Evolutionary conservation across 1,140 invertebrate genomes (phyloP).

Genomic region (Penaeus japonicus): DNA sequence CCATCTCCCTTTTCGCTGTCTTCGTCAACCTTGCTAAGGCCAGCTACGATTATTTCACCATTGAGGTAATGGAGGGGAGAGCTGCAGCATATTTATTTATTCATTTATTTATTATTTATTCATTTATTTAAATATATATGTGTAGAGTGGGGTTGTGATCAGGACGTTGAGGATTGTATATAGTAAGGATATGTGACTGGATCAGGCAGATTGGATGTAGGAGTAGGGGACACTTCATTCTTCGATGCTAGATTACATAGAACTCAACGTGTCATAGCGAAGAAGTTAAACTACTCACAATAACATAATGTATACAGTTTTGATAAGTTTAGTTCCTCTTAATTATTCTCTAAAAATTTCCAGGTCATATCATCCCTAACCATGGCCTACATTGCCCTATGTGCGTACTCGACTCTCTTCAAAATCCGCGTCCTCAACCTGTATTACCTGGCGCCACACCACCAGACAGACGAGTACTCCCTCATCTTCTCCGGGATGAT

Average conservation of each 20-base stretch:
- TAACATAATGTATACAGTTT: background rate
- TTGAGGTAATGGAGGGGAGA: constrained; percentile 76
- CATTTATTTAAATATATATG: too few relatives aligned
- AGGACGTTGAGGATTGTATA: too few relatives aligned
- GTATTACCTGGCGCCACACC: constrained; percentile 95
- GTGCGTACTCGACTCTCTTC: constrained; percentile 97
- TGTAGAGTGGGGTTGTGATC: too few relatives aligned
- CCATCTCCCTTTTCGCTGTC: constrained; percentile 93
- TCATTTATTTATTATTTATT: background rate
- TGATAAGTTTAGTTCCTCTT: background rate
- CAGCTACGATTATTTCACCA: constrained; percentile 91
- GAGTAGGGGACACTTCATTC: too few relatives aligned
- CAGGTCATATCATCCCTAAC: constrained; percentile 86
- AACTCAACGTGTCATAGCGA: too few relatives aligned
- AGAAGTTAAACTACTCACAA: too few relatives aligned
- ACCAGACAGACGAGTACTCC: constrained; percentile 98
- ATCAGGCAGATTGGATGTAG: too few relatives aligned
- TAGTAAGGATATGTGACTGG: too few relatives aligned
- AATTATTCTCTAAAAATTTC: constrained; percentile 47
- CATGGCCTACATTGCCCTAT: constrained; percentile 94
- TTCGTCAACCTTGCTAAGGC: constrained; percentile 83
- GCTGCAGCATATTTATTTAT: background rate
- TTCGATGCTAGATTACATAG: too few relatives aligned
- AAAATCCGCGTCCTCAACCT: constrained; percentile 95
- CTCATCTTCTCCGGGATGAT: constrained; percentile 93